Percentiles rank a stretch among this genome's conserved stretches.
Conservation (phyloP, 2,888 invertebrate genomes). For the Heteromurus nitidus region DNA sequence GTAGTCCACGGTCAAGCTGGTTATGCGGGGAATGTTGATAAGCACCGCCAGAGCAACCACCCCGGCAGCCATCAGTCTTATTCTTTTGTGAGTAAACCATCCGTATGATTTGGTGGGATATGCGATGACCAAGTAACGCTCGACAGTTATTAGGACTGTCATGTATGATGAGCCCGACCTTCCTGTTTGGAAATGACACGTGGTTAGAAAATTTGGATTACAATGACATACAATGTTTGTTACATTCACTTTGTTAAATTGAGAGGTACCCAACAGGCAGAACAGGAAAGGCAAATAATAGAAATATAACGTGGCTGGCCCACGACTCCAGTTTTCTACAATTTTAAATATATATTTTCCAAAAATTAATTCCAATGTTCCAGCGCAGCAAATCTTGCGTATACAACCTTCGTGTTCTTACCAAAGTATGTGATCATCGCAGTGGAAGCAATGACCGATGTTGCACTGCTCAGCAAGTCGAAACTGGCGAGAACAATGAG, state of each 20-base stretch:
- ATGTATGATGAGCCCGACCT: constrained; percentile 38
- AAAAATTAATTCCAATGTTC: too few relatives aligned
- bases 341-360: too few relatives aligned
- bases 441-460: neutral
- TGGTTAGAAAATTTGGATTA: too few relatives aligned
- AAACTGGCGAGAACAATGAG: constrained; percentile 26
- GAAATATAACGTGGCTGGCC: constrained; percentile 1
- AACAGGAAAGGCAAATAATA: constrained; percentile 12
- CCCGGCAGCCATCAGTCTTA: neutral
- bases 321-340: constrained; percentile 20
- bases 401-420: neutral
- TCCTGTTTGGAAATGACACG: neutral
- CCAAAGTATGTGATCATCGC: constrained; percentile 15
- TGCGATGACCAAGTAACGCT: constrained; percentile 32
- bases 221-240: too few relatives aligned
- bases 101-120: constrained; percentile 1
- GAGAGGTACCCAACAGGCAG: constrained; percentile 16
- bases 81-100: constrained; percentile 2
- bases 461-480: constrained; percentile 29
- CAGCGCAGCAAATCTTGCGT: too few relatives aligned
- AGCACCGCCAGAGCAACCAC: constrained; percentile 7
- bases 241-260: neutral
- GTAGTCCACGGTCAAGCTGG: constrained; percentile 3
- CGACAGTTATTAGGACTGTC: constrained; percentile 44
- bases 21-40: constrained; percentile 20